Conservation (phyloP, 2,888 invertebrate species). For the Troides oblongomaculatus region DNA sequence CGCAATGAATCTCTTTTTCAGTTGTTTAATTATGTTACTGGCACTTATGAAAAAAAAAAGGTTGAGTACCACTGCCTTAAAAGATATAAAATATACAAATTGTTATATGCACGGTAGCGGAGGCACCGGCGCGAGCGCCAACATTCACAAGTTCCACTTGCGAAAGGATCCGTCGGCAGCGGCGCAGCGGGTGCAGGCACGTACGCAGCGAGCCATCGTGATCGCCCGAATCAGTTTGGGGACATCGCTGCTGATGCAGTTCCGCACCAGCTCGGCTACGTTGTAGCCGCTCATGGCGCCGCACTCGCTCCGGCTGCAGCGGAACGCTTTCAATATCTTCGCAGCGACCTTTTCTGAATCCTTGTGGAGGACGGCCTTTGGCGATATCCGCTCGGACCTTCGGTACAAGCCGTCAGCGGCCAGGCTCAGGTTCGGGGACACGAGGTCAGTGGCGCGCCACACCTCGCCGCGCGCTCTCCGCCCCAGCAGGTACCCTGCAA, state of each 20-base stretch:
- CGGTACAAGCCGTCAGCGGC: slow-evolving; percentile 58
- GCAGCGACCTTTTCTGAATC: slow-evolving; percentile 55
- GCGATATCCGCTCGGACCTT: slow-evolving; percentile 58
- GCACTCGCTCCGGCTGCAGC: slow-evolving; percentile 51
- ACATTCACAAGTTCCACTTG: too few relatives aligned
- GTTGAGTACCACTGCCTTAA: too few relatives aligned
- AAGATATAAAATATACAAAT: too few relatives aligned
- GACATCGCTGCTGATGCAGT: slow-evolving; percentile 58
- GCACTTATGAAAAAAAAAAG: too few relatives aligned
- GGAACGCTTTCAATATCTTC: slow-evolving; percentile 56
- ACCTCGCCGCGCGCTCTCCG: slow-evolving; percentile 57
- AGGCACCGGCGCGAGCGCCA: too few relatives aligned
- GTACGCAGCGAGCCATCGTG: slow-evolving; percentile 50
- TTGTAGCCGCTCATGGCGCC: slow-evolving; percentile 52
- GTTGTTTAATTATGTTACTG: too few relatives aligned
- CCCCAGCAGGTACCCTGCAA: slow-evolving; percentile 67
- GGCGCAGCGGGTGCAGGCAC: slow-evolving; percentile 65
- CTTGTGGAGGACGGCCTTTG: slow-evolving; percentile 60
- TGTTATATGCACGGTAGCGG: too few relatives aligned
- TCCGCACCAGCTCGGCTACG: slow-evolving; percentile 56
- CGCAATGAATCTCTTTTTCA: too few relatives aligned
- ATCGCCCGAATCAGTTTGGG: slow-evolving; percentile 55
- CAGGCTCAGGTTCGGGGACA: slow-evolving; percentile 57
- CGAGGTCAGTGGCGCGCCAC: slow-evolving; percentile 51
- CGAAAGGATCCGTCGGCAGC: slow-evolving; percentile 40